Evolutionary conservation across 2,888 invertebrate genomes (phyloP), one percentile per base, ranked within the genome.

Genomic region (Temnothorax unifasciatus): DNA sequence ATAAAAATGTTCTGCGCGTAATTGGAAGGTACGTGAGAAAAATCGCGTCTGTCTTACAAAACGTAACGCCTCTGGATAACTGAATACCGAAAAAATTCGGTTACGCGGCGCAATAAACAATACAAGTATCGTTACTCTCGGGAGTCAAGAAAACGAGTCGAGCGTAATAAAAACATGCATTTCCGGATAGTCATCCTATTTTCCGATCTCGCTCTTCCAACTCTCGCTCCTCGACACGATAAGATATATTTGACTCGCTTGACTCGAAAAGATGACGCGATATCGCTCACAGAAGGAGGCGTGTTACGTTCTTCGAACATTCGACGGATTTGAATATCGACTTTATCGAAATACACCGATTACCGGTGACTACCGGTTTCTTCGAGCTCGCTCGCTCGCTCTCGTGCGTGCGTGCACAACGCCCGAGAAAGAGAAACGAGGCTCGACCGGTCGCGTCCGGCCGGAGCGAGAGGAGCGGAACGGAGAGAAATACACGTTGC

Each of bases 291-390:
- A 50, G 73, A 89, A 86, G 82, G 61, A 63, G 29, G 73, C 59
- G 79, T 52, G 79, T 82, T 83, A 21, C 57, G n/a, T 15, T 34
- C 41, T 11, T 41, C 25, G 50, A 3, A 25, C 59, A 25, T 44
- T 47, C 21, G 74, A 81, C 59, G 66, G 68, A 86, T 88, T 84
- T 73, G 81, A 90, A 88, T 88, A 88, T 86, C 82, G 75, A 86
- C 86, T 88, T 77, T 83, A 89, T 86, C 86, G 88, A 85, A 90
- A 81, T 38, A 25, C 82, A 83, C 71, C 86, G 88, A 89, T 89
- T 86, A 85, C 61, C 21, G 54, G 54, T 6, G 57, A 83, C 90
- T 90, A 89, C 86, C 85, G 86, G 88, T 90, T 76, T 89, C 50
- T 77, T 61, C 52, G 83, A 81, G 25, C 41, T 52, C 21, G 21